Evolutionary conservation across 2,113 vertebrate species (phyloP), one percentile per base, ranked within the genome.

Genomic region (Reinhardtius hippoglossoides): DNA sequence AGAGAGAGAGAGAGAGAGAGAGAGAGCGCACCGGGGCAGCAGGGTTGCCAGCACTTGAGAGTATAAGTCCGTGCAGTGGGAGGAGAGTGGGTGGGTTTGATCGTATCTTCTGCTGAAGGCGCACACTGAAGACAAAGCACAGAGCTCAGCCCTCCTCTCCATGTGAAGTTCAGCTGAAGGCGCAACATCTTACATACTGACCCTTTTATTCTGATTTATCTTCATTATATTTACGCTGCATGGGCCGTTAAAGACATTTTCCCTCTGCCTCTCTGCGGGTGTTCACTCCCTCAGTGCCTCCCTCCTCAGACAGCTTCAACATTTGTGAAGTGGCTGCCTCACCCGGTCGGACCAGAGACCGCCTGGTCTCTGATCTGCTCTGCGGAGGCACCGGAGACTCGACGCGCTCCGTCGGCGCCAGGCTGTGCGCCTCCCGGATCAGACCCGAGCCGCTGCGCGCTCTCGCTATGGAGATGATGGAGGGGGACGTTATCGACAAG

Each of bases 401-500:
- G 46, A 52, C 84, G 74, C 88, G 89, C 88, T 88, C 88, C 54
- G 68, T 79, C 81, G 86, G 92, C 71, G 82, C 86, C 83, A 92
- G 91, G 77, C 88, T 92, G 90, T 88, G 83, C 87, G 91, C 90
- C 67, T 89, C 92, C 35, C 82, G 90, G 87, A 91, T 90, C 90
- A 70, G 90, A 88, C 88, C 86, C 71, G 93, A 89, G 85, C 89
- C 93, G 9, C 64, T 85, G 23, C 71, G 74, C 57, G 62, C 84
- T 54, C 83, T 81, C 44, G 76, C 85, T 18, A 91, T 92, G 91
- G 87, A 90, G 77, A 82, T 91, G 90, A 94, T 94, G 94, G 95
- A 94, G 74, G 94, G 94, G 68, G 93, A 95, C 89, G 93, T 90
- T 63, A 94, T 95, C 95, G 96, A 97, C 92, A 96, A 95, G 90